These are phyloP conservation scores for Cheilosia vernalis DNA, from an alignment of 2,888 invertebrate genomes.

Conservation along the genomic window DNA sequence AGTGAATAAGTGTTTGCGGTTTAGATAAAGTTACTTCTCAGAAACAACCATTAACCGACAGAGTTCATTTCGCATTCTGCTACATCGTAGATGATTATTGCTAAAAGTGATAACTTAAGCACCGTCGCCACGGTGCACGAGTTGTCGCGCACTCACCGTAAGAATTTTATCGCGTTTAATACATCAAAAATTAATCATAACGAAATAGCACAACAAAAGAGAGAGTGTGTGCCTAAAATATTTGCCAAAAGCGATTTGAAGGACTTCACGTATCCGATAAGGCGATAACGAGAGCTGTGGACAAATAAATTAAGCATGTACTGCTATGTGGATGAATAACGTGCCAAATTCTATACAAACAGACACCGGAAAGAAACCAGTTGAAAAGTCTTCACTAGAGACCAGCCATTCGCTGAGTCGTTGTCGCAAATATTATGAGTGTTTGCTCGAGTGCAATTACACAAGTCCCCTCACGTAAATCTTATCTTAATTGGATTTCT, in stretches of 20 bases:
- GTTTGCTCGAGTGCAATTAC: conserved; percentile 33
- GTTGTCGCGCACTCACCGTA: background rate
- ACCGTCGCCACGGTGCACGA: too few species aligned
- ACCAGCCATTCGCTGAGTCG: background rate
- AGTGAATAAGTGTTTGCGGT: too few species aligned
- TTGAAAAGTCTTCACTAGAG: conserved; percentile 1
- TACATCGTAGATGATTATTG: too few species aligned
- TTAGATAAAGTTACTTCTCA: too few species aligned
- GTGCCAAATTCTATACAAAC: conserved; percentile 25
- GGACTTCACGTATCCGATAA: conserved; percentile 43
- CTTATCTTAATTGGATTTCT: conserved; percentile 53
- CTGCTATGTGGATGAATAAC: background rate
- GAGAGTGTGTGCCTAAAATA: background rate
- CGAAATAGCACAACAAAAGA: conserved; percentile 13
- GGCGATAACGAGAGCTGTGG: conserved; percentile 18
- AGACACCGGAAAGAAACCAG: background rate
- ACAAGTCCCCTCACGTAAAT: conserved; percentile 47
- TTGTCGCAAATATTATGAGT: background rate
- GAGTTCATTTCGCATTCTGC: too few species aligned
- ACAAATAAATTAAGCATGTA: conserved; percentile 1
- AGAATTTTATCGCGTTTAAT: background rate
- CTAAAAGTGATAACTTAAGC: too few species aligned
- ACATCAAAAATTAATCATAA: conserved; percentile 1
- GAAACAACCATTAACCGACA: too few species aligned
- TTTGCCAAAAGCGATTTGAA: conserved; percentile 29